Base-by-base conservation (phyloP, 1,140 invertebrate genomes). In the Zeugodacus cucurbitae region DNA sequence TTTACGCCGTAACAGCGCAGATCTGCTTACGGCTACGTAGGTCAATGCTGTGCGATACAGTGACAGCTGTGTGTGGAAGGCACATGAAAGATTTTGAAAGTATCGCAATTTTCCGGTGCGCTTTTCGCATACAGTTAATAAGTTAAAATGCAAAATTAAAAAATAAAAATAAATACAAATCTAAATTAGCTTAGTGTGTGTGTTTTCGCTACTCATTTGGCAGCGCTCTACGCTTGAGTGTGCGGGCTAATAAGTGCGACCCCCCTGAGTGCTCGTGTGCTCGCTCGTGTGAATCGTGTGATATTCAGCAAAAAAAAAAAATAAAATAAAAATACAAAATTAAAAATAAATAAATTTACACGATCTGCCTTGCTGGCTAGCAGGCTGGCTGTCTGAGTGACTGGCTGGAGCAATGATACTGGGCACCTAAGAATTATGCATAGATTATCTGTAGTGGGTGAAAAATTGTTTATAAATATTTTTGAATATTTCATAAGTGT, bases 221-320 rank as follows among this genome's bases (percentile, higher is more conserved):
- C 32, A 0, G 3, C 11, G 67, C 67, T 41, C 17, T 34, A 11
- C 41, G 44, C 44, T 54, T 48, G 11, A 48, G 74, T 48, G 74
- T 41, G 20, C 8, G 20, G 11, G 26, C n/a, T 82, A 48, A 41
- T 74, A 48, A 82, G n/a, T 48, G 74, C 41, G 74, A 82, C 74
- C 41, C 37, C 48, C 41, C 74, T 29, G 22, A 10, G 41, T 11
- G 74, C 10, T 82, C 41, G 41, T 82, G 41, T 82, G 74, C n/a
- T 82, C 26, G 41, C 41, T 26, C 74, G 44, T 82, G 70, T 74
- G 74, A 48, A 22, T 82, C 74, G 74, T 44, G 74, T 82, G 74
- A 82, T 82, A 41, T 82, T 48, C n/a, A 10, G 10, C 74, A 48
- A 82, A 82, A 82, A 74, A 22, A 82, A 22, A 22, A 54, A 22